Evolutionary conservation across 37 sponge, comb jelly and placozoan genomes (phyloP).

Genomic region (Crambe crambe): DNA sequence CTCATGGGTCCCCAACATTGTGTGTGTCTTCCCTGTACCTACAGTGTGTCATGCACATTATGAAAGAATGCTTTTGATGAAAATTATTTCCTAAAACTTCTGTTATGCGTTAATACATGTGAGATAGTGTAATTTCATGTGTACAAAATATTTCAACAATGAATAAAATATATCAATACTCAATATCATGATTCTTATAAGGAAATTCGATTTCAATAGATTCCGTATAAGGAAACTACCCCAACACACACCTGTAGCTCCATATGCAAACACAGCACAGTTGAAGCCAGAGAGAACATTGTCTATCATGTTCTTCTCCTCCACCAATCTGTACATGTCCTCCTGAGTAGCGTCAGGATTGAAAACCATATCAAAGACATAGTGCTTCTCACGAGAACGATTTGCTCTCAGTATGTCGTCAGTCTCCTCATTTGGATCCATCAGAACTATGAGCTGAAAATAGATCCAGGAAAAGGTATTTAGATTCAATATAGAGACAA

Average conservation of each 20-base stretch:
- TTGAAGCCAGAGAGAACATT: slow-evolving; percentile 72
- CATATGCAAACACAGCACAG: slow-evolving; percentile 92
- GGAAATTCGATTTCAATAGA: no score
- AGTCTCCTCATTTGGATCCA: slow-evolving; percentile 76
- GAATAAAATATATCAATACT: no score
- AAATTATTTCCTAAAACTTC: no score
- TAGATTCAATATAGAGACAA: no score
- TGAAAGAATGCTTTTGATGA: neutral
- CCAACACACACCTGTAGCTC: slow-evolving; percentile 94
- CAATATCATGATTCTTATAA: no score
- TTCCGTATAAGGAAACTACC: no score
- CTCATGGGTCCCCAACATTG: slow-evolving; percentile 81
- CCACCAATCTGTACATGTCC: slow-evolving; percentile 66
- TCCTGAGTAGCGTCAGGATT: slow-evolving; percentile 57
- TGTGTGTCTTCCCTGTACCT: slow-evolving; percentile 93
- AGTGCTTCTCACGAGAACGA: slow-evolving; percentile 72
- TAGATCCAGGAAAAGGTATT: no score
- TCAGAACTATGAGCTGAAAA: slow-evolving; percentile 69
- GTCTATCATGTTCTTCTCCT: slow-evolving; percentile 55
- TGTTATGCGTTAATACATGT: no score
- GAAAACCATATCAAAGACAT: slow-evolving; percentile 77
- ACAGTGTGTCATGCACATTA: neutral
- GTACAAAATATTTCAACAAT: no score
- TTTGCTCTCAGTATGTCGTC: slow-evolving; percentile 85
- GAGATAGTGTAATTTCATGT: no score